Evolutionary conservation across 2,797 vertebrate genomes (phyloP).

Genomic region (Craterocephalus amniculus): DNA sequence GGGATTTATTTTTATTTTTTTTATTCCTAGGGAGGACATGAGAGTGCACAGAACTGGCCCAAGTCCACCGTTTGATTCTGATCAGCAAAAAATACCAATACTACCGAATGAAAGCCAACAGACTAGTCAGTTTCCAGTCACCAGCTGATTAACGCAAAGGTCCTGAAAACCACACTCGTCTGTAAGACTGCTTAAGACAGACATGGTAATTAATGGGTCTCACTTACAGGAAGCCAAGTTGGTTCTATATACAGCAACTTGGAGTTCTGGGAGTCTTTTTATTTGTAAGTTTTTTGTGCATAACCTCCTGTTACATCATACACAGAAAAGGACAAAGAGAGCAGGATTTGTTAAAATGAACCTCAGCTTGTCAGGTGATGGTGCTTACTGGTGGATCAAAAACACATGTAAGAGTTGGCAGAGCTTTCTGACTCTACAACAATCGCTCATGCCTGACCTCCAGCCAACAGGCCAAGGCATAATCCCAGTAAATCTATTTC

Average conservation of each 20-base stretch:
- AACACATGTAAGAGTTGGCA: not conserved
- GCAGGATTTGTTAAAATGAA: conserved; percentile 20
- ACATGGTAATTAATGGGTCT: conserved; percentile 13
- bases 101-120: conserved; percentile 40
- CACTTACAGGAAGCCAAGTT: conserved; percentile 23
- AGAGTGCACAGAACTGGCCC: conserved; percentile 45
- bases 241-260: conserved; percentile 30
- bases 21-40: conserved; percentile 5
- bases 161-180: conserved; percentile 13
- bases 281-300: not conserved
- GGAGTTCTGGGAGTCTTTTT: conserved; percentile 14
- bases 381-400: conserved; percentile 21
- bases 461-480: not conserved
- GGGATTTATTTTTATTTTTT: conserved; percentile 27
- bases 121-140: conserved; percentile 25
- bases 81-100: conserved; percentile 52
- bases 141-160: conserved; percentile 15
- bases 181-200: conserved; percentile 10
- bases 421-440: not conserved
- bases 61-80: conserved; percentile 52
- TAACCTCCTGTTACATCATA: not conserved
- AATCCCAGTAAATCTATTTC: not conserved
- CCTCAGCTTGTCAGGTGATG: conserved; percentile 19
- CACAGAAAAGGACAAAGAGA: not conserved
- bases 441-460: not conserved